phyloP scores from a whole-genome alignment of 2,797 vertebrate species.

The Streptopelia turtur region DNA sequence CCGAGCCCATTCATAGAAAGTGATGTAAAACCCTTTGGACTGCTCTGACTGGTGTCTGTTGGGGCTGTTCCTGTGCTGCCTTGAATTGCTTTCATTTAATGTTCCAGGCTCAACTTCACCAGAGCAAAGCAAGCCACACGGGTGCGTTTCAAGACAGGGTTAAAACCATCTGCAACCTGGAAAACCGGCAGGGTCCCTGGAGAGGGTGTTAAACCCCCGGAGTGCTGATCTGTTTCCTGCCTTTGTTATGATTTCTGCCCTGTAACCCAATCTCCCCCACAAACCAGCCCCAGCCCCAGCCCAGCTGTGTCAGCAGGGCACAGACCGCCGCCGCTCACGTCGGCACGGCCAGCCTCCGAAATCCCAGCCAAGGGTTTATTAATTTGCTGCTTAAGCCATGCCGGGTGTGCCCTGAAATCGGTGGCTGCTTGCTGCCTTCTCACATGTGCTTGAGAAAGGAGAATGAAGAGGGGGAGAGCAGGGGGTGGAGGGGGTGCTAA shows the following conservation, averaged over 20 bases:
- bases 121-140: conserved; percentile 30
- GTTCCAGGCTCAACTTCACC: neutral
- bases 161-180: conserved; percentile 82
- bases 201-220: conserved; percentile 82
- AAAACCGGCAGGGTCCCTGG: conserved; percentile 69
- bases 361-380: conserved; percentile 19
- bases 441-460: rapidly evolving
- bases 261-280: conserved; percentile 82
- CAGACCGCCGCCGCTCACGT: neutral
- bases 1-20: neutral
- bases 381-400: conserved; percentile 32
- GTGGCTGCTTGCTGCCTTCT: neutral
- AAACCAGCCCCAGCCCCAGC: conserved; percentile 49
- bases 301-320: conserved; percentile 90
- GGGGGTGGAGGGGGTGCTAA: neutral
- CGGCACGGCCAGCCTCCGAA: conserved; percentile 9
- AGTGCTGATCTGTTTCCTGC: conserved; percentile 92
- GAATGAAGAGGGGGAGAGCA: neutral
- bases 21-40: neutral
- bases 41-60: rapidly evolving
- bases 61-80: neutral
- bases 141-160: conserved; percentile 67
- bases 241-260: conserved; percentile 92
- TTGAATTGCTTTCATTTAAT: conserved; percentile 16
- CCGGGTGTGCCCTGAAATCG: neutral